Evolutionary conservation across 2,888 invertebrate species (phyloP).

Genomic region (Muscina levida): DNA sequence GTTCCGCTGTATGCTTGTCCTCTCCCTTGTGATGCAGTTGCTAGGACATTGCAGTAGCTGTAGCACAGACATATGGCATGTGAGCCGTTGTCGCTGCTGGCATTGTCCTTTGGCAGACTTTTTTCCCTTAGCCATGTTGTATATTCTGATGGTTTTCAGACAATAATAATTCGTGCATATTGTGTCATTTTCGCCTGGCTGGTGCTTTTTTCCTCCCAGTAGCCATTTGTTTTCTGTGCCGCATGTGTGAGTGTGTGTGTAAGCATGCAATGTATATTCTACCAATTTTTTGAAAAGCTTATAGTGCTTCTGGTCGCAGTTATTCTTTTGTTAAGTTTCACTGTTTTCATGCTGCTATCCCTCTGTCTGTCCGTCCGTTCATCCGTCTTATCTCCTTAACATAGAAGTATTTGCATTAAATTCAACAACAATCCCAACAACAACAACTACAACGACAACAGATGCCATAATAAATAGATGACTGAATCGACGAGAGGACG

Average conservation of each 20-base stretch:
- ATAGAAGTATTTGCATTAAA: background rate
- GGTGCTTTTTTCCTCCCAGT: background rate
- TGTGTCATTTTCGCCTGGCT: conserved; percentile 34
- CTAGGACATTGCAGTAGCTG: conserved; percentile 2
- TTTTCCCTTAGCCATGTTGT: background rate
- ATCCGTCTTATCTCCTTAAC: conserved; percentile 15
- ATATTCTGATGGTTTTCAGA: conserved; percentile 39
- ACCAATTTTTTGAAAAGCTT: background rate
- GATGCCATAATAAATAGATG: conserved; percentile 7
- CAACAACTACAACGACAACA: too few species aligned
- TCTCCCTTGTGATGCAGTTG: conserved; percentile 30
- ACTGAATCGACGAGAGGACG: background rate
- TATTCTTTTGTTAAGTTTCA: conserved; percentile 27
- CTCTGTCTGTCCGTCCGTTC: background rate
- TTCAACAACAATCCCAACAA: too few species aligned
- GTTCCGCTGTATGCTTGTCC: background rate
- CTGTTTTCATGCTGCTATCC: conserved; percentile 2
- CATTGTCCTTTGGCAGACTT: conserved; percentile 21
- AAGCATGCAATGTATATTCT: background rate
- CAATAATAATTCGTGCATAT: conserved; percentile 51
- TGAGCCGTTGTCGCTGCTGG: conserved; percentile 8
- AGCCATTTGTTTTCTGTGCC: conserved; percentile 11
- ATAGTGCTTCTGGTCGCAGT: background rate
- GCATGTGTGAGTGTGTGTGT: background rate
- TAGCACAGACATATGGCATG: background rate